phyloP scores from a whole-genome alignment of 1,140 invertebrate genomes.

The Rhagoletis zephyria region DNA sequence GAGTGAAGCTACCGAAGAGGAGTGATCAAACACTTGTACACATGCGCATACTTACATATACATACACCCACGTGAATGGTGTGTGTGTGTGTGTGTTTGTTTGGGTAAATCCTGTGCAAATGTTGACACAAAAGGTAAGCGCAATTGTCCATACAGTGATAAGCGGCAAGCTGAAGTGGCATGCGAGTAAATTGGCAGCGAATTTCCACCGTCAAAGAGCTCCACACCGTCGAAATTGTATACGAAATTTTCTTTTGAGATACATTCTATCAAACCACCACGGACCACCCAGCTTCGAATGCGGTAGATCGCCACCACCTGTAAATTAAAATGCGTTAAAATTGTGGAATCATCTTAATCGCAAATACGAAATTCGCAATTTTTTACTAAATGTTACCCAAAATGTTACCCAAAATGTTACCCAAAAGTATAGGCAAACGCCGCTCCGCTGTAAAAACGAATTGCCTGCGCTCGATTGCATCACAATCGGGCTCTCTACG shows the following conservation, averaged over 20 bases:
- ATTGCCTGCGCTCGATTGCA: constrained; percentile 34
- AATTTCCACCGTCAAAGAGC: not conserved
- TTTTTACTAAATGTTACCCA: not conserved
- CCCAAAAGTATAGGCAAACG: no score
- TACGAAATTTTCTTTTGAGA: no score
- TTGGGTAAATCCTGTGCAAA: not conserved
- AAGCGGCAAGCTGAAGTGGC: not conserved
- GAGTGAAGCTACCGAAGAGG: not conserved
- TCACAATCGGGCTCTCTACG: not conserved
- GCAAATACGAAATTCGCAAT: not conserved
- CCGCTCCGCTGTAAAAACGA: not conserved
- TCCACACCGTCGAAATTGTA: no score
- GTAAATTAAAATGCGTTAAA: constrained; percentile 33
- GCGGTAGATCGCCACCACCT: constrained; percentile 18
- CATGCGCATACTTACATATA: not conserved
- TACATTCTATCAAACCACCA: no score
- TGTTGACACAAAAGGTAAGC: not conserved
- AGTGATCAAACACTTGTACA: not conserved
- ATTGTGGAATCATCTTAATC: constrained; percentile 2
- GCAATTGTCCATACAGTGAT: not conserved
- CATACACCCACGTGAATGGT: no score
- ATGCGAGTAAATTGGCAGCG: not conserved
- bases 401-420: not conserved
- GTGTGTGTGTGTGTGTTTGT: no score
- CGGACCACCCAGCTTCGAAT: not conserved